A percentile compares a stretch with the other conserved stretches of the same genome.
These are phyloP conservation scores for Zonitis immaculata DNA, from an alignment of 2,888 invertebrate genomes.

Conservation along the genomic window DNA sequence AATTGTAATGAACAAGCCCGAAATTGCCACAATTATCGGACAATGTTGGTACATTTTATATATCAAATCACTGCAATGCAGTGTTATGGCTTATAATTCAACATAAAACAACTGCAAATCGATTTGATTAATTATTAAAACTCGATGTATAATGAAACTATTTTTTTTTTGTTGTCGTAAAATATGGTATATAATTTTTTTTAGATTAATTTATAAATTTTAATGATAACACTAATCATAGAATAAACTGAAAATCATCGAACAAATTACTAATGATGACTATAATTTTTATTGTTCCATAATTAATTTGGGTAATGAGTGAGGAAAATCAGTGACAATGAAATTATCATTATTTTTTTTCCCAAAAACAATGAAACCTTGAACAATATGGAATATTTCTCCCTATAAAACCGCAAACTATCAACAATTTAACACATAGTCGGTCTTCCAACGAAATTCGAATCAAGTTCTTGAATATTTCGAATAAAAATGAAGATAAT, in stretches of 20 bases:
- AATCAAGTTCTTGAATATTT: too few relatives aligned
- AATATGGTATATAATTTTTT: too few relatives aligned
- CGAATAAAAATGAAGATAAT: conserved; percentile 21
- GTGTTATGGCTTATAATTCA: too few relatives aligned
- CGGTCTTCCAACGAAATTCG: too few relatives aligned
- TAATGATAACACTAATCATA: too few relatives aligned
- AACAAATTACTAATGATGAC: neutral
- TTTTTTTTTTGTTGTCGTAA: too few relatives aligned
- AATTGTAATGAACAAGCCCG: neutral
- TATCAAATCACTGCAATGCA: neutral
- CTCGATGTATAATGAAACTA: too few relatives aligned
- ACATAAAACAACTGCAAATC: too few relatives aligned
- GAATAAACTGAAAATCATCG: neutral
- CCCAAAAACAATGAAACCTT: conserved; percentile 7
- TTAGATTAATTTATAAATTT: too few relatives aligned
- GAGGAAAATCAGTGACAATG: neutral
- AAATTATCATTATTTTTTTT: neutral
- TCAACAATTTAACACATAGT: conserved; percentile 1
- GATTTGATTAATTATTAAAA: too few relatives aligned
- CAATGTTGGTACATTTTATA: neutral
- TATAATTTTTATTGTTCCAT: conserved; percentile 13
- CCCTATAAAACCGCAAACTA: conserved; percentile 10
- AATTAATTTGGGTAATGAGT: conserved; percentile 8
- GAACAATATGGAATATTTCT: conserved; percentile 2
- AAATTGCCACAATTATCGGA: neutral